Conservation (phyloP, 2,797 vertebrate species). For the Cryptoprocta ferox region DNA sequence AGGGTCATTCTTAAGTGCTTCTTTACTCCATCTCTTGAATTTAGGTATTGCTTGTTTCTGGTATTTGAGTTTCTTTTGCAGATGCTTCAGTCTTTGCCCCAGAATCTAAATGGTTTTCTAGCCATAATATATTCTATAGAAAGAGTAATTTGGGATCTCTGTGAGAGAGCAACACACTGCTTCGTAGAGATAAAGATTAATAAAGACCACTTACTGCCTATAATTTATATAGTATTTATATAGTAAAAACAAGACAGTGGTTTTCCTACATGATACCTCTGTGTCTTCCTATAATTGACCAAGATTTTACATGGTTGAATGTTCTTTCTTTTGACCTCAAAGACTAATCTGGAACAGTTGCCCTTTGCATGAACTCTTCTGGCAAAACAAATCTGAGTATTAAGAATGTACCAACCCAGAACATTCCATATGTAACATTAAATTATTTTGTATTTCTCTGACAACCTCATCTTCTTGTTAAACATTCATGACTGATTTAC, state of each 20-base stretch:
- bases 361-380: not conserved
- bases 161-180: not conserved
- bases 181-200: constrained; percentile 16
- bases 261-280: not conserved
- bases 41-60: not conserved
- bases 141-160: not conserved
- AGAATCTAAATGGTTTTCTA: not conserved
- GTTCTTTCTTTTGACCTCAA: not conserved
- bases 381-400: not conserved
- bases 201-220: not conserved
- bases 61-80: not conserved
- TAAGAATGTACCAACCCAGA: not conserved
- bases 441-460: not conserved
- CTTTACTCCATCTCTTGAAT: not conserved
- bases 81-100: not conserved
- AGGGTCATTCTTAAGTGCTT: not conserved
- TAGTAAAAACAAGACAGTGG: not conserved
- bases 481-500: not conserved
- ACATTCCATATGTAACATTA: not conserved
- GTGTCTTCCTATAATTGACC: not conserved
- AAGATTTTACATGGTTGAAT: not conserved
- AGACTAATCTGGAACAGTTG: not conserved
- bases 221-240: not conserved
- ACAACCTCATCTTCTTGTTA: not conserved
- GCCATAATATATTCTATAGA: not conserved